Base-by-base conservation (phyloP, 2,797 vertebrate genomes). In the Myotis findleyi region DNA sequence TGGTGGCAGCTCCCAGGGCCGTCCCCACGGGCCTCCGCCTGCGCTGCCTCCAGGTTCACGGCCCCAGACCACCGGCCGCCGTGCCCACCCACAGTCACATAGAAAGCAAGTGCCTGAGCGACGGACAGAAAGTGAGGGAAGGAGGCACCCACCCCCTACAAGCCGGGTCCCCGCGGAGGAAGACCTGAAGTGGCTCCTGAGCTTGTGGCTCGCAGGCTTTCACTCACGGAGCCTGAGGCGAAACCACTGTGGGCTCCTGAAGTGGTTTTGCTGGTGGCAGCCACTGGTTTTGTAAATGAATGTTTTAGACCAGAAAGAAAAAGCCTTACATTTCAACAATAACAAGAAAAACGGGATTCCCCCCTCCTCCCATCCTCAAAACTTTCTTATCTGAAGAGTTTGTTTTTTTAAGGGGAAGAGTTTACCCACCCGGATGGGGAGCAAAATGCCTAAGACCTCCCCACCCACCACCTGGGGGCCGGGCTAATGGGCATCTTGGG, bases 271-370 rank as follows among this genome's bases (percentile, higher is more conserved):
- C 41, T 44, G 44, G n/a, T 6, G 0, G 91, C 73, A 27, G 59
- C 77, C 68, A 49, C 71, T 87, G 71, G 18, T 72, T 93, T n/a
- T 53, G 80, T 33, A 94, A 80, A 94, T 95, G 76, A 30, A 64
- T 49, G n/a, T 91, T 89, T 94, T 27, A 86, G 44, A 17, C 44
- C 86, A 79, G 69, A 69, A 87, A 81, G 76, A 85, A 96, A 87
- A 92, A 80, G 20, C 11, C 72, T 59, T 55, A 10, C 17, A 6
- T 69, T 72, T 72, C 64, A 95, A 8, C 5, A 14, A 6, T 36
- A 55, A 59, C 12, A 62, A 69, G 71, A 92, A 89, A 94, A 79
- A 23, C n/a, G 27, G 27, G 53, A 7, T 62, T 27, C 5, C 16
- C 27, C 44, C 25, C 9, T 72, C n/a, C 47, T 53, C 7, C 13